Evolutionary conservation across 2,888 invertebrate genomes (phyloP), one percentile per base, ranked within the genome.

Genomic region (Pimpla rufipes): DNA sequence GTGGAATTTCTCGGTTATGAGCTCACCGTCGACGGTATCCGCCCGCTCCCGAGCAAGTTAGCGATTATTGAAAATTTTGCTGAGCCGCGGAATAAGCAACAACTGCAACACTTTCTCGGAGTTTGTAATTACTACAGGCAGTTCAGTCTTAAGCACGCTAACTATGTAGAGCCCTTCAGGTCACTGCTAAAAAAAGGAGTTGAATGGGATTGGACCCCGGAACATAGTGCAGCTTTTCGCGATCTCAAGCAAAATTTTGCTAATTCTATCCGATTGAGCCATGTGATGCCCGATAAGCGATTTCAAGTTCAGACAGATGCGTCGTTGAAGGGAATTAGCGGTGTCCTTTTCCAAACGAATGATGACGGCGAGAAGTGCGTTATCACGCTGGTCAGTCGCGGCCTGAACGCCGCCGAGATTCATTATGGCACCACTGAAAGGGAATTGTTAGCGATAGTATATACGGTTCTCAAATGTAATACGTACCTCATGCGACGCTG

Each of bases 341-440:
- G 86, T 0, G 66, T 79, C 8, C 18, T 89, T 4, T 89, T 81
- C 29, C 85, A 85, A 37, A 23, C 35, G 0, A 76, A 85, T 23
- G 40, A 75, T 2, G 7, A 70, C 0, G 59, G 59, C 6, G 59
- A 85, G 8, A 75, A 40, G 3, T 87, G 8, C 83, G 74, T 88
- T 0, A 83, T 88, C n/a, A 83, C 86, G 0, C 83, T 88, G 35
- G 87, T 81, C 7, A 89, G 88, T 75, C 84, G 87, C 10, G 79
- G 83, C 6, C 76, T 89, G 0, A 55, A 66, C 0, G 80, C 79
- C 3, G 70, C 85, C 0, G 88, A 89, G 66, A 11, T 45, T 2
- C 77, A 68, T 13, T 90, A 88, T 82, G 87, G 87, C 0, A 86
- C 84, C 0, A 84, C 88, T 0, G 89, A 90, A 84, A 87, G 87